Conservation (phyloP, 2,113 vertebrate genomes). For the Uria lomvia region DNA sequence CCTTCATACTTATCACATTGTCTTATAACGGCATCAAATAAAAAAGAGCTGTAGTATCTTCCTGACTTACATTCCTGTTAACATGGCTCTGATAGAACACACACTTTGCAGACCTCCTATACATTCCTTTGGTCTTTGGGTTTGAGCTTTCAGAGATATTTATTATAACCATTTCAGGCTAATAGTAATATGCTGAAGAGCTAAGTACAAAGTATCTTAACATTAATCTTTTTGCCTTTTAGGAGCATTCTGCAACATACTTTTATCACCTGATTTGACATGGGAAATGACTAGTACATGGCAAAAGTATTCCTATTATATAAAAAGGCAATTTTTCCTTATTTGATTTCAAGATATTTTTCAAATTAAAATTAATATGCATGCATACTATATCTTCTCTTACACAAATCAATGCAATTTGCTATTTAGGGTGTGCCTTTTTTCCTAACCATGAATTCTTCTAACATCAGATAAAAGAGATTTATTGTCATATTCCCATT, state of each 20-base stretch:
- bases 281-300: background rate
- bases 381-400: background rate
- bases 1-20: background rate
- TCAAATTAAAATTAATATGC: background rate
- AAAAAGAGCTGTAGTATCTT: background rate
- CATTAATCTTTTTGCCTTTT: background rate
- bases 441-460: background rate
- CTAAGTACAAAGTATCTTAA: background rate
- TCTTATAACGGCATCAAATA: background rate
- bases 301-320: background rate
- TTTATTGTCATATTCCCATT: background rate
- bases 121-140: background rate
- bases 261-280: background rate
- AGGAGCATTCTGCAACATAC: background rate
- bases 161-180: background rate
- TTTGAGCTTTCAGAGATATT: background rate
- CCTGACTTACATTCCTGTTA: background rate
- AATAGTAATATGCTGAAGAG: background rate
- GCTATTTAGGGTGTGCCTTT: background rate
- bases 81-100: background rate
- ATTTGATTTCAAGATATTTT: background rate
- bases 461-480: background rate
- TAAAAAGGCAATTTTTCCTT: background rate
- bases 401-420: background rate
- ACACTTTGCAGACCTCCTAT: background rate